These are phyloP conservation scores for Microtus oregoni DNA, from an alignment of 2,113 vertebrate species.

Conservation along the genomic window DNA sequence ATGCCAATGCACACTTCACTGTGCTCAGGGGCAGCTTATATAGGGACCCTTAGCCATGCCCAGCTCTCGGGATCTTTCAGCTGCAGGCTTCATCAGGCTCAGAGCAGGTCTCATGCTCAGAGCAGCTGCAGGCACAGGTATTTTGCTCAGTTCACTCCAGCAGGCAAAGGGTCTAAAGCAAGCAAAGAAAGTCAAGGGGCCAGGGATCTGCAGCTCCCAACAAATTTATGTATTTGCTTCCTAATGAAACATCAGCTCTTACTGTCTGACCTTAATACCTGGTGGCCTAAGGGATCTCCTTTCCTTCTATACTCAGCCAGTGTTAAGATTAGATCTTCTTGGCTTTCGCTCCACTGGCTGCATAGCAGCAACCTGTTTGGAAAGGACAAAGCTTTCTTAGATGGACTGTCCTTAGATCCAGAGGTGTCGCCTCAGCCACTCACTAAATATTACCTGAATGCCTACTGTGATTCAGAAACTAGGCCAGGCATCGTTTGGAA, in stretches of 20 bases:
- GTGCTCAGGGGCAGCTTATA: too few species aligned
- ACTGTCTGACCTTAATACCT: slow-evolving; percentile 57
- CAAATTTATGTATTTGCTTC: slow-evolving; percentile 62
- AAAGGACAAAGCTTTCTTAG: slow-evolving; percentile 75
- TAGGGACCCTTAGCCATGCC: too few species aligned
- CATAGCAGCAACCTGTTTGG: slow-evolving; percentile 65
- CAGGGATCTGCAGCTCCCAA: too few species aligned
- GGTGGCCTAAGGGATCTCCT: slow-evolving; percentile 54
- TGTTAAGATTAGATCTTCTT: slow-evolving; percentile 77
- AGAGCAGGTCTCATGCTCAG: too few species aligned
- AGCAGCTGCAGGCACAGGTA: too few species aligned
- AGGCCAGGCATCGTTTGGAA: slow-evolving; percentile 66
- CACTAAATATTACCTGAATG: slow-evolving; percentile 47
- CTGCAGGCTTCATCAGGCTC: too few species aligned
- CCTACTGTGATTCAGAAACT: slow-evolving; percentile 62
- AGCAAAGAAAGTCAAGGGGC: too few species aligned
- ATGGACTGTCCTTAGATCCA: slow-evolving; percentile 61
- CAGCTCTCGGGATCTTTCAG: too few species aligned
- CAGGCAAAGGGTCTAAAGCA: too few species aligned
- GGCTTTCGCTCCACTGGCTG: slow-evolving; percentile 67
- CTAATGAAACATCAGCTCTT: slow-evolving; percentile 65
- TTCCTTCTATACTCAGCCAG: slow-evolving; percentile 52
- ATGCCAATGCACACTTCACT: too few species aligned
- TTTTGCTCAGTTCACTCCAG: too few species aligned
- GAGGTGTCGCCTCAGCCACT: slow-evolving; percentile 27